Conservation (phyloP, 2,888 invertebrate genomes). For the Lithosia quadra region DNA sequence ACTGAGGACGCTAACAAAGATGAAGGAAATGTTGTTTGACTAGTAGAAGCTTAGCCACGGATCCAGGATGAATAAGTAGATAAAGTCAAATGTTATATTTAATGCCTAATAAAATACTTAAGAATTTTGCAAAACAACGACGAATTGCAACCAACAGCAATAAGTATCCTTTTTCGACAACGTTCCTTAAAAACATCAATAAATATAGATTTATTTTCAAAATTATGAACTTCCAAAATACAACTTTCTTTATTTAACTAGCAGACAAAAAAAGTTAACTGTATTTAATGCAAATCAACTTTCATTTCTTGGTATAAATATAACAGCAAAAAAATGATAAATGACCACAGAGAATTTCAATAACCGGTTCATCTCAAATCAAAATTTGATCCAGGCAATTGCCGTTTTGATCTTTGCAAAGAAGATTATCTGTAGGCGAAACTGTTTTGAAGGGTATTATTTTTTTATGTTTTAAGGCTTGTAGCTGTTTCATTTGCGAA, state of each 20-base stretch:
- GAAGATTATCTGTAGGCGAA: background rate
- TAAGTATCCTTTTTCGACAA: background rate
- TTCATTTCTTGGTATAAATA: slow-evolving; percentile 20
- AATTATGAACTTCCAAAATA: background rate
- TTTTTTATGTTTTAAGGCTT: background rate
- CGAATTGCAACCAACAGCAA: background rate
- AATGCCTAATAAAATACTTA: background rate
- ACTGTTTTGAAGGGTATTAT: background rate
- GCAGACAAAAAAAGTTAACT: slow-evolving; percentile 12
- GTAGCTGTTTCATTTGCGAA: background rate
- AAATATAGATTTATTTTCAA: background rate
- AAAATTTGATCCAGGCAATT: background rate
- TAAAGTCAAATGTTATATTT: background rate
- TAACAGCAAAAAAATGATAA: slow-evolving; percentile 7
- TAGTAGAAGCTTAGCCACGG: no score
- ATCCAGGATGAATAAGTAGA: background rate
- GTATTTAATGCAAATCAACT: slow-evolving; percentile 17
- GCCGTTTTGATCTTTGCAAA: background rate
- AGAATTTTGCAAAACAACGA: background rate
- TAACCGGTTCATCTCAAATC: slow-evolving; percentile 14
- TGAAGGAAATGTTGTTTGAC: no score
- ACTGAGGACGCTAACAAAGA: no score
- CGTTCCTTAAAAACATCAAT: background rate
- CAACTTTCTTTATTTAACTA: slow-evolving; percentile 7
- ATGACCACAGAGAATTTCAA: slow-evolving; percentile 9